phyloP scores from a whole-genome alignment of 2,888 invertebrate species.

The Macrophya annulata region DNA sequence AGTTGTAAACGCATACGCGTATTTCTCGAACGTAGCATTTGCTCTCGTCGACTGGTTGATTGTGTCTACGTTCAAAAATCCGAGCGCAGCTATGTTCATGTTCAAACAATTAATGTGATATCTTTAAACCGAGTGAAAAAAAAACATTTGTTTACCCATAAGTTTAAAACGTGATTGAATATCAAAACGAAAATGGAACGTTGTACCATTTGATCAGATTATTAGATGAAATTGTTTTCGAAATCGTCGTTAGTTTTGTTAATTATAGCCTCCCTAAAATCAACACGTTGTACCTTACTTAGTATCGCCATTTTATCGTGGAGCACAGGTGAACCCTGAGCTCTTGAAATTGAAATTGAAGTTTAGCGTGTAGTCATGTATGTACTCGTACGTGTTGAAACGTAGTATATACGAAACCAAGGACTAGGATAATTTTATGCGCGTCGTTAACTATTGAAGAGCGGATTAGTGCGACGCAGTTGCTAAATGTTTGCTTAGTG shows the following conservation, averaged over 20 bases:
- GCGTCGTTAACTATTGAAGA: constrained; percentile 51
- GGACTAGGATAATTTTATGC: constrained; percentile 38
- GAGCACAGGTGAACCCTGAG: neutral
- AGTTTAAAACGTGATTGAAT: neutral
- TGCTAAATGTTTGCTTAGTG: constrained; percentile 45
- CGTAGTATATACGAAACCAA: neutral
- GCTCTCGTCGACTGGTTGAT: too few species aligned
- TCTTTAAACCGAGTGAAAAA: neutral
- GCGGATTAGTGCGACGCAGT: constrained; percentile 43
- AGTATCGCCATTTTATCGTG: neutral
- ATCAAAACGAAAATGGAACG: neutral
- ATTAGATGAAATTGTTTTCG: neutral
- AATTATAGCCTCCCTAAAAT: constrained; percentile 30
- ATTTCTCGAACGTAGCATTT: too few species aligned
- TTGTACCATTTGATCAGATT: constrained; percentile 4
- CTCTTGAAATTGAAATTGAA: constrained; percentile 4
- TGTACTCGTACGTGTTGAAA: neutral
- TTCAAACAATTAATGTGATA: too few species aligned
- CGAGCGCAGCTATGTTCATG: too few species aligned
- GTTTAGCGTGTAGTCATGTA: neutral
- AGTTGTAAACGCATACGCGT: too few species aligned
- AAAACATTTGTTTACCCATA: neutral
- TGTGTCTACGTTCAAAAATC: too few species aligned
- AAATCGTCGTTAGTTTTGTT: constrained; percentile 27
- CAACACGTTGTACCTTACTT: constrained; percentile 12